Percentiles rank a stretch among this genome's conserved stretches.
Conservation (phyloP, 2,888 invertebrate species). For the Chloromyia formosa region DNA sequence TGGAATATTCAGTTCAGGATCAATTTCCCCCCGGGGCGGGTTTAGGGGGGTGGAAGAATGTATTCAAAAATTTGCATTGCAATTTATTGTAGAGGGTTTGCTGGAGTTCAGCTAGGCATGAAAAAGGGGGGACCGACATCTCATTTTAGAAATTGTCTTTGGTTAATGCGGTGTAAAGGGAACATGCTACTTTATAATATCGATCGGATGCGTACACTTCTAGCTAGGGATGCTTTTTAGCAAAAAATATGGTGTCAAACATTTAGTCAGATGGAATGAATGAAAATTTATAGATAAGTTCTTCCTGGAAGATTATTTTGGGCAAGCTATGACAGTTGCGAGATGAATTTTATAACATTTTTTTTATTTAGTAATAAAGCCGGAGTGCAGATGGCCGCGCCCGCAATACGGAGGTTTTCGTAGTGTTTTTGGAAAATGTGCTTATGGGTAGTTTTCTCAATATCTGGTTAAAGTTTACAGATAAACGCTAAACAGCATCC, state of each 20-base stretch:
- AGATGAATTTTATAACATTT: no score
- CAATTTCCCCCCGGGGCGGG: conserved; percentile 3
- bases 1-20: neutral
- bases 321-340: no score
- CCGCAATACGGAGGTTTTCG: no score
- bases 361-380: no score
- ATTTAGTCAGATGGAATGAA: neutral
- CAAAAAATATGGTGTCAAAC: conserved; percentile 19
- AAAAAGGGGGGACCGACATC: conserved; percentile 36
- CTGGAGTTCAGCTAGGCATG: neutral
- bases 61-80: conserved; percentile 49
- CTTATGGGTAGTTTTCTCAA: no score
- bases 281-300: conserved; percentile 5
- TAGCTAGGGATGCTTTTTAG: conserved; percentile 8
- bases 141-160: conserved; percentile 50
- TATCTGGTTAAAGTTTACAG: no score
- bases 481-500: no score
- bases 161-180: conserved; percentile 48
- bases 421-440: no score
- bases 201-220: conserved; percentile 17
- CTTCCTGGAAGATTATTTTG: no score
- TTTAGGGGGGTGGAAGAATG: neutral
- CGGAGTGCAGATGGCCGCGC: no score
- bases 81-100: conserved; percentile 47
- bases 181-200: conserved; percentile 38